Percentiles rank a stretch among this genome's conserved stretches.
Evolutionary conservation across 2,888 invertebrate species (phyloP).

Genomic region (Tenthredo mesomela): DNA sequence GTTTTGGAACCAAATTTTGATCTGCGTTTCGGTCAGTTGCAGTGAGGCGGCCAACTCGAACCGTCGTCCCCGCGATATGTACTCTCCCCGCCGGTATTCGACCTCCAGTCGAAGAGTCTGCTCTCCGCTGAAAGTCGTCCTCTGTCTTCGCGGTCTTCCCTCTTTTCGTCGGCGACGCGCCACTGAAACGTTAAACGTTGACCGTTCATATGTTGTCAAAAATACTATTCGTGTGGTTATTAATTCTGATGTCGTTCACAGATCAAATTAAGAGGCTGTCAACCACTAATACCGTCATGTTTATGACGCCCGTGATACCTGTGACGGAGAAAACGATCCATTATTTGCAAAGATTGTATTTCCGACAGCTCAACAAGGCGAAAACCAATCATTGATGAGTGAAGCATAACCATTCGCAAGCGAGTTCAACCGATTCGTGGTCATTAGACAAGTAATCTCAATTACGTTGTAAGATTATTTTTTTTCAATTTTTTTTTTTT

Average conservation of each 20-base stretch:
- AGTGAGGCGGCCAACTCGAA: constrained; percentile 89
- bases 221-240: neutral
- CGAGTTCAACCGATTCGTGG: neutral
- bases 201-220: neutral
- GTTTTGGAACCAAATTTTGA: constrained; percentile 97
- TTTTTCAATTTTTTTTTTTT: too few species aligned
- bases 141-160: constrained; percentile 91
- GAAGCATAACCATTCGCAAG: neutral
- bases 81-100: constrained; percentile 95
- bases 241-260: neutral
- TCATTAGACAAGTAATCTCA: too few species aligned
- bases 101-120: constrained; percentile 94
- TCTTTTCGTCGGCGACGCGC: constrained; percentile 92
- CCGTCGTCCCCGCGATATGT: constrained; percentile 92
- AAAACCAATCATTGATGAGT: constrained; percentile 5
- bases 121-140: constrained; percentile 96
- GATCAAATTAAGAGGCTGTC: neutral
- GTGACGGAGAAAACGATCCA: constrained; percentile 26
- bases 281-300: neutral
- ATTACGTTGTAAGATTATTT: too few species aligned
- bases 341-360: constrained; percentile 33
- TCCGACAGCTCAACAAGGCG: neutral
- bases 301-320: neutral
- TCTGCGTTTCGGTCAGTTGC: constrained; percentile 87
- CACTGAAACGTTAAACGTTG: constrained; percentile 80